A percentile compares a stretch with the other conserved stretches of the same genome.
Conservation (phyloP, 2,888 invertebrate genomes). For the Dryocosmus kuriphilus region DNA sequence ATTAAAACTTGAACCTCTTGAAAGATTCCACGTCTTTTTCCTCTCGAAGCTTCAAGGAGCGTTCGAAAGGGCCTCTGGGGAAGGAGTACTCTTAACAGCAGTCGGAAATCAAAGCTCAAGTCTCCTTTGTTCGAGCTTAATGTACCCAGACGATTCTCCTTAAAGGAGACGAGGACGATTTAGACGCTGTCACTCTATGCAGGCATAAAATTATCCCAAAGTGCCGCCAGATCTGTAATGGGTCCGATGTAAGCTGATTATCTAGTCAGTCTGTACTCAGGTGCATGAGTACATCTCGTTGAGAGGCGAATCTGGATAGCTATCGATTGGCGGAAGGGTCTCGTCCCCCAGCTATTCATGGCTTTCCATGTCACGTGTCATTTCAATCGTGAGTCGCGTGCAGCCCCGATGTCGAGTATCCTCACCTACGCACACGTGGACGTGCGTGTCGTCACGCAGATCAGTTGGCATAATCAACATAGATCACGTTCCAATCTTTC, state of each 20-base stretch:
- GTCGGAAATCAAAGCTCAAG: constrained; percentile 51
- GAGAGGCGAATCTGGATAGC: constrained; percentile 50
- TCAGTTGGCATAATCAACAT: constrained; percentile 65
- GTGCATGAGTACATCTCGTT: not conserved
- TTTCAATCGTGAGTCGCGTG: constrained; percentile 65
- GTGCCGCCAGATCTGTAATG: constrained; percentile 52
- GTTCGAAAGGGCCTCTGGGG: constrained; percentile 1
- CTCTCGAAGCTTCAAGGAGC: constrained; percentile 10
- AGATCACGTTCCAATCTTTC: constrained; percentile 59
- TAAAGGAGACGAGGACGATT: constrained; percentile 48
- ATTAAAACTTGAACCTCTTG: constrained; percentile 22
- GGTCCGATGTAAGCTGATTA: constrained; percentile 48
- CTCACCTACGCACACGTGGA: constrained; percentile 32
- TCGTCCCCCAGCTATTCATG: constrained; percentile 68
- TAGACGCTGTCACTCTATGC: constrained; percentile 52
- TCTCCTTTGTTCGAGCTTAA: constrained; percentile 51
- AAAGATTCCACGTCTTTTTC: not conserved
- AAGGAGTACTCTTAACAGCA: constrained; percentile 47
- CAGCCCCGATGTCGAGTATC: constrained; percentile 44
- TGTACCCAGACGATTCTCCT: constrained; percentile 46
- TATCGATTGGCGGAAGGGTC: constrained; percentile 69
- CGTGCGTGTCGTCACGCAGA: constrained; percentile 22
- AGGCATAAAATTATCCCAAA: constrained; percentile 56
- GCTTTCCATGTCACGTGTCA: constrained; percentile 72
- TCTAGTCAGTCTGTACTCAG: constrained; percentile 27